phyloP scores from a whole-genome alignment of 2,113 vertebrate species.

The Seriola rivoliana region DNA sequence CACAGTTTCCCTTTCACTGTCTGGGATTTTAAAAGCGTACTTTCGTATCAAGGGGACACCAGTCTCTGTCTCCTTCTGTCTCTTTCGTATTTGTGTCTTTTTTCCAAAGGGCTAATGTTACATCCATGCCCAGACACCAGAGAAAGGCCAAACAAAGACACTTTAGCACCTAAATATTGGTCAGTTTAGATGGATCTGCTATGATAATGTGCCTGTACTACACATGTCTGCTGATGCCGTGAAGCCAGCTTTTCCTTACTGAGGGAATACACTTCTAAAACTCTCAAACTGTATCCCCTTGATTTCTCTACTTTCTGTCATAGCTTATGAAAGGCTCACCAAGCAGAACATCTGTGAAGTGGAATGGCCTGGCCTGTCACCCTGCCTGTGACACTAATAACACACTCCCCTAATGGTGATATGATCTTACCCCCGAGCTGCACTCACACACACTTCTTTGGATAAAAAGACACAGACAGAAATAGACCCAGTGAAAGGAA shows the following conservation, averaged over 20 bases:
- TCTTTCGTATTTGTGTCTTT: conserved; percentile 65
- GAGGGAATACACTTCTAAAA: conserved; percentile 25
- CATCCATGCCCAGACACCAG: conserved; percentile 11
- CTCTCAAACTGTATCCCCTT: conserved; percentile 10
- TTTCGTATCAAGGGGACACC: conserved; percentile 85
- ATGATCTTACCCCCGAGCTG: conserved; percentile 67
- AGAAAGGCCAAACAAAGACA: background rate
- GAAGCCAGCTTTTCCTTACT: background rate
- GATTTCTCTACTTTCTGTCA: conserved; percentile 62
- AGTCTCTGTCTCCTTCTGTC: conserved; percentile 77
- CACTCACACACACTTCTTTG: conserved; percentile 59
- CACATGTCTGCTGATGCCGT: conserved; percentile 2
- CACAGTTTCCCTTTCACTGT: conserved; percentile 31
- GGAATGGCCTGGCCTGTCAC: conserved; percentile 74
- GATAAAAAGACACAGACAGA: conserved; percentile 75
- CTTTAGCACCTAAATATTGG: background rate
- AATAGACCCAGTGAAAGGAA: conserved; percentile 75
- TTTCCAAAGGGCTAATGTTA: conserved; percentile 87
- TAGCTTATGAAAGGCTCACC: conserved; percentile 70
- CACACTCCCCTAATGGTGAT: conserved; percentile 77
- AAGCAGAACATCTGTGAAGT: conserved; percentile 78
- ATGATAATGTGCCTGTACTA: background rate
- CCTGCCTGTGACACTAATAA: conserved; percentile 81
- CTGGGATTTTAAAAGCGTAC: conserved; percentile 82
- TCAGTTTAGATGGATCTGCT: background rate